Base-by-base conservation (phyloP, 2,797 vertebrate genomes). In the Odontamblyopus rebecca region DNA sequence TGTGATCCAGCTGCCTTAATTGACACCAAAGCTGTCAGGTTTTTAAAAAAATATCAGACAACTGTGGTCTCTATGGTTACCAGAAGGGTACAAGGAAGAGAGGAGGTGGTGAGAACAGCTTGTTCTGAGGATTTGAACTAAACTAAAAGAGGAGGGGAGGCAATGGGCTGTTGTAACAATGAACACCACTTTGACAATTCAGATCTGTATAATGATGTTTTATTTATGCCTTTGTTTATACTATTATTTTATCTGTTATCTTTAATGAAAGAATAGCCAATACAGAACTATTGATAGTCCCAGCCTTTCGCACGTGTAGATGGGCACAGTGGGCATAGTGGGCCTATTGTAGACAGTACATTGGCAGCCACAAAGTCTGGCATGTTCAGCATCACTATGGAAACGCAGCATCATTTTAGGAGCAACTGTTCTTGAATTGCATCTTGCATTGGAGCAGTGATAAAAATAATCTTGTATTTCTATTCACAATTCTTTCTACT, bases 31-130 rank as follows among this genome's bases (percentile, higher is more conserved):
- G 79, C 77, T 82, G 78, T 85, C 81, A 79, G 79, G 57, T 18
- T 60, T 71, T 72, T n/a, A 19, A 86, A 72, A 73, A 83, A 83
- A 81, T 72, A 70, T 89, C 81, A 80, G 84, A 87, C 81, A 82
- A 75, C 64, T 32, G 75, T 80, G 69, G 90, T 92, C 82, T 87
- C 90, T 85, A 92, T 92, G 91, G 92, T 90, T 89, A 92, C 90
- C 51, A 73, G 67, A 83, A 76, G 80, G 68, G 73, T 87, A 75
- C 72, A 81, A 68, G 82, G 75, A 79, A 87, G 70, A 71, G 81
- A 80, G 78, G 84, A 81, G 83, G 80, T 78, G 76, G 75, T 53
- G n/a, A 86, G 82, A 79, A 86, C 66, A 56, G 69, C 59, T 62
- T 88, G 83, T 88, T 85, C 82, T 77, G 67, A 81, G 61, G 69